A percentile compares a stretch with the other conserved stretches of the same genome.
phyloP scores from a whole-genome alignment of 2,888 invertebrate species.

The Ditula angustiorana region DNA sequence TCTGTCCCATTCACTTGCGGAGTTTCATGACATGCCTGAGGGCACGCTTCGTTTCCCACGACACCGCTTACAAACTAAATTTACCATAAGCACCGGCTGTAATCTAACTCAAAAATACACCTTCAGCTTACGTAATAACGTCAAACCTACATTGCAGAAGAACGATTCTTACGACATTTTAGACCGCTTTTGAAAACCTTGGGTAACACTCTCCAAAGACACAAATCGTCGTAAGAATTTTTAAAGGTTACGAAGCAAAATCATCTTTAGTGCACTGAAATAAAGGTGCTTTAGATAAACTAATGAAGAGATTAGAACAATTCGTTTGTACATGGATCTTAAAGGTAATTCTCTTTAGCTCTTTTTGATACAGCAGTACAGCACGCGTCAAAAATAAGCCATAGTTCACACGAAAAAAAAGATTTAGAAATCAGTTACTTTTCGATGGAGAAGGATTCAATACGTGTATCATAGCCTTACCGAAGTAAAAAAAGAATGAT shows the following conservation, averaged over 20 bases:
- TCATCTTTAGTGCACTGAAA: slow-evolving; percentile 48
- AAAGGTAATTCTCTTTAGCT: slow-evolving; percentile 59
- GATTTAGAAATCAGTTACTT: too few relatives aligned
- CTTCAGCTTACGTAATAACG: slow-evolving; percentile 18
- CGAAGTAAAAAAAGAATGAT: too few relatives aligned
- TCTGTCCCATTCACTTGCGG: slow-evolving; percentile 68
- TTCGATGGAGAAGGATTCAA: too few relatives aligned
- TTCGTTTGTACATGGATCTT: slow-evolving; percentile 57
- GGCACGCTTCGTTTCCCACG: slow-evolving; percentile 87
- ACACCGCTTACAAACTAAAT: slow-evolving; percentile 58
- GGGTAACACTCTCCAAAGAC: slow-evolving; percentile 56
- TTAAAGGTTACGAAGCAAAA: slow-evolving; percentile 48
- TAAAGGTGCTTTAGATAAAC: slow-evolving; percentile 49
- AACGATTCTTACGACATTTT: slow-evolving; percentile 40
- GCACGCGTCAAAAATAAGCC: slow-evolving; percentile 60
- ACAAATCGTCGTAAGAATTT: slow-evolving; percentile 58
- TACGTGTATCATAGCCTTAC: too few relatives aligned
- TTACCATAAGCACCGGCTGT: slow-evolving; percentile 39
- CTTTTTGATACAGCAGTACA: slow-evolving; percentile 64
- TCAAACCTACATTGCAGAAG: slow-evolving; percentile 10
- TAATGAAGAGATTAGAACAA: slow-evolving; percentile 67
- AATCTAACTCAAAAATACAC: slow-evolving; percentile 35
- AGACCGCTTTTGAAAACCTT: slow-evolving; percentile 43
- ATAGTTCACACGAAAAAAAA: slow-evolving; percentile 24
- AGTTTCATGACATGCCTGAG: slow-evolving; percentile 85